A percentile compares a stretch with the other conserved stretches of the same genome.
phyloP scores from a whole-genome alignment of 2,797 vertebrate genomes.

The Paratrypauchen microcephalus region DNA sequence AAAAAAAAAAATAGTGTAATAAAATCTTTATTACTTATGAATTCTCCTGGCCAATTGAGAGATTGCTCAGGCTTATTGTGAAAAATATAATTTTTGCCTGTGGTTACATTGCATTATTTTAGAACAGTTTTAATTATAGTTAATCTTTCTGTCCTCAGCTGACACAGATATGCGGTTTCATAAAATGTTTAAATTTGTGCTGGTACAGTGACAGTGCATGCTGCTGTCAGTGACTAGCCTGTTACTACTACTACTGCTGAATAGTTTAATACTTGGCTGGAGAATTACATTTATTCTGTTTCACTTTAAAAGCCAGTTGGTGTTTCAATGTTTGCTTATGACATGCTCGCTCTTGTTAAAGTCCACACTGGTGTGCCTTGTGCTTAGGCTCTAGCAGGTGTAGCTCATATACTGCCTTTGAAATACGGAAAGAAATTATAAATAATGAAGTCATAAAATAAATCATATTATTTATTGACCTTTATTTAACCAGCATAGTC shows the following conservation, averaged over 20 bases:
- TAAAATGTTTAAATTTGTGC: not conserved
- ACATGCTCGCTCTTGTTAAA: constrained; percentile 33
- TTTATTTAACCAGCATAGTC: not conserved
- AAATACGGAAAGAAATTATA: not conserved
- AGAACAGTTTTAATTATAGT: not conserved
- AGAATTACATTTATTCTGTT: constrained; percentile 36
- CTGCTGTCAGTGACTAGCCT: constrained; percentile 7
- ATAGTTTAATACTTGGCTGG: constrained; percentile 33
- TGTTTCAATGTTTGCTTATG: constrained; percentile 23
- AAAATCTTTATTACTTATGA: not conserved
- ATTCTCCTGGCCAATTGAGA: not conserved
- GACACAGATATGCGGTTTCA: not conserved
- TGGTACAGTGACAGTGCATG: not conserved
- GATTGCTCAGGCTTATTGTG: not conserved
- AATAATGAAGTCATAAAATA: not conserved
- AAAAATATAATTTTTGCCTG: not conserved
- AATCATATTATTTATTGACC: not conserved
- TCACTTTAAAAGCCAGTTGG: constrained; percentile 18
- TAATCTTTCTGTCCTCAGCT: not conserved
- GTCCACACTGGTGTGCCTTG: constrained; percentile 15
- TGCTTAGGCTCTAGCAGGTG: constrained; percentile 2
- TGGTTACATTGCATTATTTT: not conserved
- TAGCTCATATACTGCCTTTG: not conserved
- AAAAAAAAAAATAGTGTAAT: too few species aligned
- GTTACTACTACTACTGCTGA: constrained; percentile 13